Percentiles rank a stretch among this genome's conserved stretches.
Conservation (phyloP, 2,888 invertebrate species). For the Girardia tigrina region DNA sequence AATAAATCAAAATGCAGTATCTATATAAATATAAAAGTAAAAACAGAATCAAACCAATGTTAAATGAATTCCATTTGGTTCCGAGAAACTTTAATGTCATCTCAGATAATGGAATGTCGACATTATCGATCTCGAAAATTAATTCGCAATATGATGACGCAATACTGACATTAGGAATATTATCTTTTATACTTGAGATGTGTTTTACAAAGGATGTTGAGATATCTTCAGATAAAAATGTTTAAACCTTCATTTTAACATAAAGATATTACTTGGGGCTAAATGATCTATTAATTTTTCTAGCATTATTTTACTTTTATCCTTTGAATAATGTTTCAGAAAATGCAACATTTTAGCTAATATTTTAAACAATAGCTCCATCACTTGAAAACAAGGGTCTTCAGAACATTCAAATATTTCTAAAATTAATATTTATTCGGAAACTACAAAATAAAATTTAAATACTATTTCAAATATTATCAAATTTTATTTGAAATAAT, state of each 20-base stretch:
- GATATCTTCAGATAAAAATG: not conserved
- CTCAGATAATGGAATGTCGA: not conserved
- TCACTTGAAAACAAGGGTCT: not conserved
- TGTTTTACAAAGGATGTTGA: not conserved
- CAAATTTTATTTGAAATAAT: too few species aligned
- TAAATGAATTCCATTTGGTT: not conserved
- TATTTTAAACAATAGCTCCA: not conserved
- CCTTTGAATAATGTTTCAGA: not conserved
- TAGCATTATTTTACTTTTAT: not conserved
- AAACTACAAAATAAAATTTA: not conserved
- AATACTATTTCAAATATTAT: not conserved
- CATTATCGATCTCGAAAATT: not conserved
- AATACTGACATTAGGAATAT: not conserved
- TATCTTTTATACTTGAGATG: not conserved
- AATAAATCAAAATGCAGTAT: too few species aligned
- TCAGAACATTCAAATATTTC: not conserved
- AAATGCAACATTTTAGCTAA: not conserved
- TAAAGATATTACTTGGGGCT: not conserved
- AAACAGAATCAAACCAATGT: not conserved
- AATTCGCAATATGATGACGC: not conserved
- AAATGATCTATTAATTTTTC: not conserved
- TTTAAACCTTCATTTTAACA: not conserved
- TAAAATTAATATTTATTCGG: not conserved
- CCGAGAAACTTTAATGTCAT: not conserved
- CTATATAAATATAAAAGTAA: not conserved